These are phyloP conservation scores for Phainopepla nitens DNA, from an alignment of 2,113 vertebrate species.

Conservation along the genomic window DNA sequence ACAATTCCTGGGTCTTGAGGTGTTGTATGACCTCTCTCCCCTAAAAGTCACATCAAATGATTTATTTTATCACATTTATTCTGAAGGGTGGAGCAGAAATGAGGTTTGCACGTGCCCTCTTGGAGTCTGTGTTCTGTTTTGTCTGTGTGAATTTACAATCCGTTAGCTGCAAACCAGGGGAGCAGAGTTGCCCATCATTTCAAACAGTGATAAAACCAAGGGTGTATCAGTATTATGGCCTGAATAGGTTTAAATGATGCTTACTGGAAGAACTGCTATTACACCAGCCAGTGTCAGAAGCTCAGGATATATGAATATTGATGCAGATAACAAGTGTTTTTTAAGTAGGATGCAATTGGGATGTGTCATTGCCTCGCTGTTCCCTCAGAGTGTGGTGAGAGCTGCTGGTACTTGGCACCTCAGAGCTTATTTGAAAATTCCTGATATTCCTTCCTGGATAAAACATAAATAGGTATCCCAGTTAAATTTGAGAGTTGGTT, in stretches of 20 bases:
- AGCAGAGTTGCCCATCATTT: neutral
- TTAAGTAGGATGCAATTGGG: neutral
- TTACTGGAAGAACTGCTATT: neutral
- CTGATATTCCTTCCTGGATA: neutral
- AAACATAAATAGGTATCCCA: neutral
- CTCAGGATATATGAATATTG: neutral
- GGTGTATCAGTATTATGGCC: neutral
- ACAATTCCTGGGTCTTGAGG: neutral
- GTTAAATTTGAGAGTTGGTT: neutral
- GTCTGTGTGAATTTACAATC: neutral
- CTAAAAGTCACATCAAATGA: neutral
- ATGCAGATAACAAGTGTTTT: neutral
- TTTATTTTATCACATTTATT: neutral
- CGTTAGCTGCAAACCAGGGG: rapidly evolving
- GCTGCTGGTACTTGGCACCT: neutral
- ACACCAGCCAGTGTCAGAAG: neutral
- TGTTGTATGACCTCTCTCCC: neutral
- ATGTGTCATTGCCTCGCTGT: neutral
- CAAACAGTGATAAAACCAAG: neutral
- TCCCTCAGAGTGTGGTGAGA: neutral
- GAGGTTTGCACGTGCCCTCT: neutral
- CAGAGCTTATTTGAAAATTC: neutral
- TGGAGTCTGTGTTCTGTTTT: neutral
- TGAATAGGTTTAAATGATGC: neutral
- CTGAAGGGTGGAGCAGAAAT: neutral